These are phyloP conservation scores for Eristalis intricaria DNA, from an alignment of 2,888 invertebrate species.

Conservation along the genomic window DNA sequence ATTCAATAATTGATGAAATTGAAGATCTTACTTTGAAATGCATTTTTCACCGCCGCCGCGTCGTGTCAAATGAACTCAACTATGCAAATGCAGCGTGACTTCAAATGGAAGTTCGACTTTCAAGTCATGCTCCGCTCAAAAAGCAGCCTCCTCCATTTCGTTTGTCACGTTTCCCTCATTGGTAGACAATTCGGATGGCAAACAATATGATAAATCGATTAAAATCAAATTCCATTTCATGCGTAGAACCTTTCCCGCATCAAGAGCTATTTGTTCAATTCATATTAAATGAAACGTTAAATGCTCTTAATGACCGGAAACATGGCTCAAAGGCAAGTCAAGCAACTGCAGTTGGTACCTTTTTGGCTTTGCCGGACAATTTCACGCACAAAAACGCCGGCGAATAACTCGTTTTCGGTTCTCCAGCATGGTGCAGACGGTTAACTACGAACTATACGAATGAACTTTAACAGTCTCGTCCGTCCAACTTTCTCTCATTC, in stretches of 20 bases:
- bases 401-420: slow-evolving; percentile 35
- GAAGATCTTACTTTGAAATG: background rate
- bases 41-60: background rate
- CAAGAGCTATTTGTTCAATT: slow-evolving; percentile 33
- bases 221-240: background rate
- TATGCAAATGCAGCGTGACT: no score
- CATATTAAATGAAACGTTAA: slow-evolving; percentile 44
- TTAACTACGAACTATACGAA: slow-evolving; percentile 29
- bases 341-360: slow-evolving; percentile 30
- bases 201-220: background rate
- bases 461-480: slow-evolving; percentile 56
- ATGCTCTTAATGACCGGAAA: slow-evolving; percentile 57
- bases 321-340: slow-evolving; percentile 33
- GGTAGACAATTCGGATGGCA: no score
- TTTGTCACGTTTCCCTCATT: no score
- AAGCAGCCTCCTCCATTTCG: no score
- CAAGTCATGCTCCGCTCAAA: background rate
- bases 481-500: slow-evolving; percentile 63
- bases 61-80: no score
- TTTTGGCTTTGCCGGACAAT: background rate
- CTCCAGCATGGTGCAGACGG: slow-evolving; percentile 22
- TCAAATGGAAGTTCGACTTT: background rate
- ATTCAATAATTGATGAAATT: background rate
- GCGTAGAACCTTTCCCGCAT: slow-evolving; percentile 13
- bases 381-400: slow-evolving; percentile 35